Evolutionary conservation across 2,888 invertebrate genomes (phyloP), one percentile per base, ranked within the genome.

Genomic region (Calliphora vomitoria): DNA sequence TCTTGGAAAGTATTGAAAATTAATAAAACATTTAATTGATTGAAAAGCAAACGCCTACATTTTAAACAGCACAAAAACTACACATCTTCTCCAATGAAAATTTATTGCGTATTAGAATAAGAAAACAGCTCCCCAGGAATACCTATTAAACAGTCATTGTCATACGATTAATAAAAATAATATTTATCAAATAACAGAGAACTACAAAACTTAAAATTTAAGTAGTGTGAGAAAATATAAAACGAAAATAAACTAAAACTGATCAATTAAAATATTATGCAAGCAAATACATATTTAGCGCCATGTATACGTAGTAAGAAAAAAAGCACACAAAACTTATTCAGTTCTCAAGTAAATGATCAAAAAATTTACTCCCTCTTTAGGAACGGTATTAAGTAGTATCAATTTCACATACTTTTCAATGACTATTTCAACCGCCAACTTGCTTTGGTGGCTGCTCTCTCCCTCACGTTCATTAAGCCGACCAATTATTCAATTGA

Each of bases 401-500:
- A 66, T 74, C 41, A 68, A 20, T 20, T 72, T 41, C 41, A 58
- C 58, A 72, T 41, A 18, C 35, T 18, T 5, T 25, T 72, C 0
- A n/a, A n/a, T 60, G 38, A 31, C 35, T 66, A 25, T 35, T 79
- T 58, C 18, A 20, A 38, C 62, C 53, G 38, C 78, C 8, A 55
- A 83, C 44, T 47, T 66, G 44, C 2, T 62, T 25, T 50, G 35
- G 0, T 62, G 25, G 18, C 35, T 44, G 13, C 18, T 50, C 62
- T 50, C 62, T 80, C 53, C 44, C 64, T 60, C 47, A 25, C 79
- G 20, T 82, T 74, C 74, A 74, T 85, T 85, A 74, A 74, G 31
- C 4, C 74, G 53, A 31, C 79, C 85, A 90, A 90, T 90, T 90
- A 90, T 90, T 90, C 90, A 90, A 90, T 90, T 90, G 89, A 89